Conservation (phyloP, 2,113 vertebrate genomes). For the Nyctereutes procyonoides region DNA sequence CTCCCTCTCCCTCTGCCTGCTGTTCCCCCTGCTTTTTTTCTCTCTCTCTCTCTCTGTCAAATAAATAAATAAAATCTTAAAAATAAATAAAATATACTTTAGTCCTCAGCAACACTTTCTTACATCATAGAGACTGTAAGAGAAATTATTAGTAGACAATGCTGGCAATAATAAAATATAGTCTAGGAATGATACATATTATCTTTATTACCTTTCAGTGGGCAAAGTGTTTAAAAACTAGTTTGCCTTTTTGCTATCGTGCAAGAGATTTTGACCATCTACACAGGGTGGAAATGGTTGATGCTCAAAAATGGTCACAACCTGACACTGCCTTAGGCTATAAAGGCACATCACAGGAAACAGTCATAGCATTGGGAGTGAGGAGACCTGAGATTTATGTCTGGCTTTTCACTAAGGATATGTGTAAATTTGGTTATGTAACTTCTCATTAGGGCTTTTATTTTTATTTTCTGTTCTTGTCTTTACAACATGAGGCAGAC, state of each 20-base stretch:
- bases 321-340: not conserved
- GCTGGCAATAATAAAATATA: slow-evolving; percentile 43
- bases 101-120: not conserved
- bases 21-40: no score
- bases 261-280: slow-evolving; percentile 33
- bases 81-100: not conserved
- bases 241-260: slow-evolving; percentile 57
- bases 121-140: not conserved
- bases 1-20: no score
- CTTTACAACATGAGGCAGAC: not conserved
- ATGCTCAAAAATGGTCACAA: not conserved
- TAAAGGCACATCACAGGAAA: not conserved
- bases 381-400: not conserved
- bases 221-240: slow-evolving; percentile 54
- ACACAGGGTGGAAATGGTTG: not conserved
- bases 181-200: not conserved
- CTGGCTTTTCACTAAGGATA: not conserved
- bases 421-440: not conserved
- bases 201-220: not conserved
- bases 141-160: slow-evolving; percentile 44
- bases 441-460: not conserved
- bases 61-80: no score
- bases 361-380: not conserved
- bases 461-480: not conserved
- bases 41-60: no score